phyloP scores from a whole-genome alignment of 2,888 invertebrate species.

The Steinernema carpocapsae region DNA sequence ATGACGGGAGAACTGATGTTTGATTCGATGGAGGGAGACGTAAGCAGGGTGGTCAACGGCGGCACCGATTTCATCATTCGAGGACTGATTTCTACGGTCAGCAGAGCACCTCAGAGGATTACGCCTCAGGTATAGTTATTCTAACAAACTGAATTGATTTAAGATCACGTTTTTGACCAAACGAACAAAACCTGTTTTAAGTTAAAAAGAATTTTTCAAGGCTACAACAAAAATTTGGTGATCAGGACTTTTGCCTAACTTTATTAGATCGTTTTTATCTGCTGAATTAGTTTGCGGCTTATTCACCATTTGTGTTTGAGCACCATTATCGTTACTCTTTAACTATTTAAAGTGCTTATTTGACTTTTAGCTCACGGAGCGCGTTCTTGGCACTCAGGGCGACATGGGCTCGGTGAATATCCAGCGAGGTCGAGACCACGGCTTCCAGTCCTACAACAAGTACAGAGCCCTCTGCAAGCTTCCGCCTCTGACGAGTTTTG shows the following conservation, averaged over 20 bases:
- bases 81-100: conserved; percentile 85
- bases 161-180: too few relatives aligned
- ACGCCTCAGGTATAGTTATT: conserved; percentile 87
- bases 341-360: conserved; percentile 70
- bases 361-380: conserved; percentile 74
- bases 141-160: not conserved
- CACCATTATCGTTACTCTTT: not conserved
- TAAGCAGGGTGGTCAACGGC: conserved; percentile 69
- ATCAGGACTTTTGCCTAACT: too few relatives aligned
- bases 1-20: conserved; percentile 54
- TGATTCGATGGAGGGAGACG: conserved; percentile 25
- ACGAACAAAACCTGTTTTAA: too few relatives aligned
- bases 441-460: conserved; percentile 81
- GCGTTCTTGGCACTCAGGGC: conserved; percentile 52
- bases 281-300: too few relatives aligned
- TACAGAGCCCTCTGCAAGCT: conserved; percentile 88
- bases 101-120: conserved; percentile 81
- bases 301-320: too few relatives aligned
- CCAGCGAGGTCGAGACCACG: conserved; percentile 90
- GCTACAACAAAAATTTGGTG: too few relatives aligned
- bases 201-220: too few relatives aligned
- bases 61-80: conserved; percentile 96
- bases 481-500: conserved; percentile 74
- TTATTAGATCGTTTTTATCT: too few relatives aligned
- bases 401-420: conserved; percentile 94